Conservation (phyloP, 2,113 vertebrate species). For the Platichthys stellatus region DNA sequence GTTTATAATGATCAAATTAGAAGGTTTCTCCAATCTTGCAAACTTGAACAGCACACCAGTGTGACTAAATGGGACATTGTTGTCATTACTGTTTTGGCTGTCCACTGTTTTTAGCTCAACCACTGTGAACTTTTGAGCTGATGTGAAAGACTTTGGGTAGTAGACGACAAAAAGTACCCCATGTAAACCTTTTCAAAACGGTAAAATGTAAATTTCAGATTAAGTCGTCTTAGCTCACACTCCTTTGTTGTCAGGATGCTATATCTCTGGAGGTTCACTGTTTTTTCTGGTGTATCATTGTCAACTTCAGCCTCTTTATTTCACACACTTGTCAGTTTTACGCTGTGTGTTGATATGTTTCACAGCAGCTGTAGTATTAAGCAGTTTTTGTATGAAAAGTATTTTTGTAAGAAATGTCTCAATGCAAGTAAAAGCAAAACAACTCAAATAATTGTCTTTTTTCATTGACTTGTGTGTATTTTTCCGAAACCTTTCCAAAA, state of each 20-base stretch:
- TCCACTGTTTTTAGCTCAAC: too few relatives aligned
- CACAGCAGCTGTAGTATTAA: not conserved
- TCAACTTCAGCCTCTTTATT: slow-evolving; percentile 3
- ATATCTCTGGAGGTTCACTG: not conserved
- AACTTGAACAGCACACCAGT: too few relatives aligned
- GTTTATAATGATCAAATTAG: too few relatives aligned
- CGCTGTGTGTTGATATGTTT: slow-evolving; percentile 3
- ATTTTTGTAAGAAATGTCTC: slow-evolving; percentile 56
- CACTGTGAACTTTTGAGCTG: too few relatives aligned
- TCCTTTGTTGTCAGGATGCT: not conserved
- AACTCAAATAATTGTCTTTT: not conserved
- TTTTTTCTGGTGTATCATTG: slow-evolving; percentile 6
- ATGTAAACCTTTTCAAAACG: too few relatives aligned
- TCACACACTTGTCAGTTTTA: slow-evolving; percentile 1
- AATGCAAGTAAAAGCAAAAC: slow-evolving; percentile 26
- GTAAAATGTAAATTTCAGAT: not conserved
- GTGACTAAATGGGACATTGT: too few relatives aligned
- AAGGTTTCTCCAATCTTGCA: too few relatives aligned
- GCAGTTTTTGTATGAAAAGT: slow-evolving; percentile 42
- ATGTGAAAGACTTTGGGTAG: too few relatives aligned
- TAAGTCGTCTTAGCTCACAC: too few relatives aligned
- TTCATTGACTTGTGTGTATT: not conserved
- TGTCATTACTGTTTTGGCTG: too few relatives aligned
- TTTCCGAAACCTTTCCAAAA: not conserved
- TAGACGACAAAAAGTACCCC: too few relatives aligned